A percentile compares a stretch with the other conserved stretches of the same genome.
These are phyloP conservation scores for Thryonomys swinderianus DNA, from an alignment of 2,113 vertebrate genomes.

Conservation along the genomic window DNA sequence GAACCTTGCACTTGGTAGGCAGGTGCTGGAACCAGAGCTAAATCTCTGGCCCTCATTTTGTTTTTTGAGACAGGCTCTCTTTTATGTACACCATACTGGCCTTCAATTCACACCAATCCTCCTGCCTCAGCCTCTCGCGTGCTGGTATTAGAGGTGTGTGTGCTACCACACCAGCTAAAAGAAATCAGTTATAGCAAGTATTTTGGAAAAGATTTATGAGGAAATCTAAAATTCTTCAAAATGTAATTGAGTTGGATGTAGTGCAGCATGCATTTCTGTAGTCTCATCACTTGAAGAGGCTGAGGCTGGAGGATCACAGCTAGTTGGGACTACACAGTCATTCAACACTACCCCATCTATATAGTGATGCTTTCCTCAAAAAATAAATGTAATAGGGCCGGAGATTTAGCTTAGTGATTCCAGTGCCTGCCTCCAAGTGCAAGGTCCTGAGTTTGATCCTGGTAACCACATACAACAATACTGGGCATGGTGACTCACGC, in stretches of 20 bases:
- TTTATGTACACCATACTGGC: not conserved
- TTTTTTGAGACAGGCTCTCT: not conserved
- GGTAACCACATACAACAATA: too few relatives aligned
- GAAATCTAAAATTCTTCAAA: slow-evolving; percentile 32
- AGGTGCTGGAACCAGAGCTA: too few relatives aligned
- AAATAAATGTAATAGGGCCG: too few relatives aligned
- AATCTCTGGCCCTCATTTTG: not conserved
- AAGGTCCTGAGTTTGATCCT: too few relatives aligned
- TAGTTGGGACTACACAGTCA: not conserved
- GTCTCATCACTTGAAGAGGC: not conserved
- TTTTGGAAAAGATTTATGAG: slow-evolving; percentile 12
- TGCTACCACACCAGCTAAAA: not conserved
- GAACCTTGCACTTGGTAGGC: too few relatives aligned
- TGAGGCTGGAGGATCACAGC: not conserved
- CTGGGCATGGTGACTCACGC: too few relatives aligned
- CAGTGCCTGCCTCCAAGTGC: too few relatives aligned
- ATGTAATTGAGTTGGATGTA: not conserved
- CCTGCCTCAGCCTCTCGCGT: not conserved
- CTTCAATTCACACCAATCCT: not conserved
- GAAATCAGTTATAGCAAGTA: not conserved
- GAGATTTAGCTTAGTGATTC: too few relatives aligned
- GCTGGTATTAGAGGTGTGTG: not conserved
- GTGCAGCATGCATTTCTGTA: not conserved
- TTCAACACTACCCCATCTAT: not conserved
- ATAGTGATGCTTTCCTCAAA: not conserved